Evolutionary conservation across 2,888 invertebrate species (phyloP), one percentile per base, ranked within the genome.

Genomic region (Tenthredo mesomela): DNA sequence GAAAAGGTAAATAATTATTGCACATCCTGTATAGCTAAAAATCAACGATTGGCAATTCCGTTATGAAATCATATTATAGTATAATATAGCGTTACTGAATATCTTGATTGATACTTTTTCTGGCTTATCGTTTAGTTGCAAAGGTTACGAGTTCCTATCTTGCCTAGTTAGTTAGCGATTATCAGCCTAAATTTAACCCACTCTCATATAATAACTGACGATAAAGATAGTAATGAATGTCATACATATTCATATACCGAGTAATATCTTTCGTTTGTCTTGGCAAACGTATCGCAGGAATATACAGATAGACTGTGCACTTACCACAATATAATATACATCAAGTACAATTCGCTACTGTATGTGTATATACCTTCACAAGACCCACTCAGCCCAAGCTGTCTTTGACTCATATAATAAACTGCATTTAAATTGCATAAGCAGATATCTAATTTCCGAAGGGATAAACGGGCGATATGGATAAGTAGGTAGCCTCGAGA

Each of bases 401-500:
- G 10, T 33, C 18, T 18, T 33, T 33, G 67, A 54, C 54, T 33
- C 15, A 33, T 67, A 67, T 33, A 12, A 67, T 33, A 12, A 67
- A 33, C 33, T 67, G 67, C 67, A 67, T 67, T 33, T 67, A 15
- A 12, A 67, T 67, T 67, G 33, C 67, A 67, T 33, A 29, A 67
- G n/a, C n/a, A n/a, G 29, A 12, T 67, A 33, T 67, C 67, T 2
- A 7, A 67, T 67, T 67, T 15, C 67, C 67, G 6, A 4, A 4
- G 29, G 18, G 33, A 33, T 33, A 67, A 33, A 67, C 5, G 67
- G 1, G 33, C 18, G 33, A 33, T 33, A 67, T 25, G 67, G 67
- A 67, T 18, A 67, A 67, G 33, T 67, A 67, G 15, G 5, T 33
- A 67, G 67, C 67, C 67, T 67, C 67, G 33, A 7, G 67, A 33